Conservation (phyloP, 2,888 invertebrate genomes). For the Synanthedon formicaeformis region DNA sequence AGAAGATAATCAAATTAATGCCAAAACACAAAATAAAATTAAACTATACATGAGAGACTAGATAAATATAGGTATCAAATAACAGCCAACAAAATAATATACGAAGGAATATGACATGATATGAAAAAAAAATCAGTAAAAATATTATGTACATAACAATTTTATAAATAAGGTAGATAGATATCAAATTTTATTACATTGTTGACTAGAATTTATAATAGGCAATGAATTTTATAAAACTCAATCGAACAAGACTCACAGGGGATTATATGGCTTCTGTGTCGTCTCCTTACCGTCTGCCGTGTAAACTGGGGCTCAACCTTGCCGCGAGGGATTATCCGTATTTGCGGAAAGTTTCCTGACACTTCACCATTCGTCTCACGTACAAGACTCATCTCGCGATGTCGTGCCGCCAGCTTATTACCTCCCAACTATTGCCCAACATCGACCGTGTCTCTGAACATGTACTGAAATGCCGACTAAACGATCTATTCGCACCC, state of each 20-base stretch:
- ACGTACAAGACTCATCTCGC: slow-evolving; percentile 54
- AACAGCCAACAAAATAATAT: too few relatives aligned
- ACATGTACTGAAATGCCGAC: slow-evolving; percentile 1
- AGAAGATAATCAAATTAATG: too few relatives aligned
- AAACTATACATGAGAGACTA: too few relatives aligned
- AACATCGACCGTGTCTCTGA: slow-evolving; percentile 1
- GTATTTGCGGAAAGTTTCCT: slow-evolving; percentile 33
- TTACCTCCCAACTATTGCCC: slow-evolving; percentile 54
- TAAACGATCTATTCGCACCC: slow-evolving; percentile 8
- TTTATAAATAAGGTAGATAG: too few relatives aligned
- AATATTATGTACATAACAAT: too few relatives aligned
- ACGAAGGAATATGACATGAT: too few relatives aligned
- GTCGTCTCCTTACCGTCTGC: slow-evolving; percentile 25
- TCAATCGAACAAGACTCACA: too few relatives aligned
- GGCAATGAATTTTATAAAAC: background rate
- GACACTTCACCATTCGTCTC: slow-evolving; percentile 36
- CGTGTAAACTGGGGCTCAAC: slow-evolving; percentile 35
- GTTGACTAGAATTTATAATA: too few relatives aligned
- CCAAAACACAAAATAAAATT: too few relatives aligned
- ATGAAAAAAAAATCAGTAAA: too few relatives aligned
- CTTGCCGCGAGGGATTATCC: slow-evolving; percentile 48
- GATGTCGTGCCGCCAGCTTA: slow-evolving; percentile 51
- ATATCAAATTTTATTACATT: too few relatives aligned
- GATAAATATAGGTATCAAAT: too few relatives aligned
- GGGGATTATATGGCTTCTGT: background rate